Evolutionary conservation across 2,888 invertebrate species (phyloP).

Genomic region (Leucoma salicis): DNA sequence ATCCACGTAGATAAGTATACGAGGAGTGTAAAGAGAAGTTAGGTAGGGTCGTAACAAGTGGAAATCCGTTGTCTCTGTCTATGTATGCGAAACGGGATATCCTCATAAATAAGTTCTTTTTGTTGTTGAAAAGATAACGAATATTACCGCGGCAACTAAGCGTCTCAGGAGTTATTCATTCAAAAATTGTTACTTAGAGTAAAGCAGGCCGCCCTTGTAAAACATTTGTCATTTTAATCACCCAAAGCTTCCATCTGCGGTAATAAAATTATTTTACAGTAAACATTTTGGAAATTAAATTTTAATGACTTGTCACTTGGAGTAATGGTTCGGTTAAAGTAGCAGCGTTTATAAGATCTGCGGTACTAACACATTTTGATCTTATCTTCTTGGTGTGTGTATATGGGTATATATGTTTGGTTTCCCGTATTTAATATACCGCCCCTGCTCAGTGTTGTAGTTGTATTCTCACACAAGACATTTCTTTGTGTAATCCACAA

Average conservation of each 20-base stretch:
- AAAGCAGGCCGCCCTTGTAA: constrained; percentile 37
- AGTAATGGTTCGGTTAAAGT: constrained; percentile 41
- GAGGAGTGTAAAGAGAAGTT: no score
- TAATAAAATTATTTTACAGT: constrained; percentile 63
- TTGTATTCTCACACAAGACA: no score
- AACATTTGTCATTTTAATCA: constrained; percentile 59
- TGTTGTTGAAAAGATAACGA: constrained; percentile 27
- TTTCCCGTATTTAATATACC: no score
- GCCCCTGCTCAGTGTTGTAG: no score
- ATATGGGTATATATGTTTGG: no score
- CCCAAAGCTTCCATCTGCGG: constrained; percentile 52
- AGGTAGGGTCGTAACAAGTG: no score
- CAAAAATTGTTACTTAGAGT: constrained; percentile 36
- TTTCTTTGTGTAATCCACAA: no score
- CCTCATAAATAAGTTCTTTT: not conserved
- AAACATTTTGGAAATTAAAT: constrained; percentile 66
- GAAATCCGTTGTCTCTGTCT: no score
- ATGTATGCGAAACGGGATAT: no score
- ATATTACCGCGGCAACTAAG: constrained; percentile 30
- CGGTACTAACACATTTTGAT: not conserved
- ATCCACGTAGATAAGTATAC: no score
- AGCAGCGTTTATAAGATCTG: constrained; percentile 16
- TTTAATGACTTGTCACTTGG: constrained; percentile 47
- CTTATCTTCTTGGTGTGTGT: not conserved
- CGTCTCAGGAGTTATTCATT: constrained; percentile 36